phyloP scores from a whole-genome alignment of 2,888 invertebrate genomes.

The Pyrocoelia pectoralis region DNA sequence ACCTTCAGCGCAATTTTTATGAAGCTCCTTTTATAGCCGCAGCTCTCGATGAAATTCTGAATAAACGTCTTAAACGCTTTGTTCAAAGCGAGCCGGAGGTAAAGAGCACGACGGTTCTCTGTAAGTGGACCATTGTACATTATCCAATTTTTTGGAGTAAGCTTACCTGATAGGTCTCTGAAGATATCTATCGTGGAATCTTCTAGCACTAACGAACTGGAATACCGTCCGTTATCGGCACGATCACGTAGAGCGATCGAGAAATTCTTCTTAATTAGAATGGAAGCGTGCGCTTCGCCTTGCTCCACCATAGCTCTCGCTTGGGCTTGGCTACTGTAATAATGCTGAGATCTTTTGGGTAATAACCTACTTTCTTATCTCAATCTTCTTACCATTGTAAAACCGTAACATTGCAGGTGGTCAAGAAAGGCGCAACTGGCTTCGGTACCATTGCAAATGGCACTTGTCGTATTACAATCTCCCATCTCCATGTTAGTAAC shows the following conservation, averaged over 20 bases:
- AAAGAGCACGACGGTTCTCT: background rate
- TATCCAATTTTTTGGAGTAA: slow-evolving; percentile 48
- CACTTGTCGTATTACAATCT: slow-evolving; percentile 45
- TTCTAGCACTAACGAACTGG: slow-evolving; percentile 66
- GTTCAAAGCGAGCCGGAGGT: background rate
- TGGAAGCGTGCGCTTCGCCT: slow-evolving; percentile 79
- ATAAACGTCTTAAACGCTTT: background rate
- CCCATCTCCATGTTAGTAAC: slow-evolving; percentile 81
- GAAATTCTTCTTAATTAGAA: slow-evolving; percentile 80
- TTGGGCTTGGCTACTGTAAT: slow-evolving; percentile 59
- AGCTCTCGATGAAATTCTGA: too few relatives aligned
- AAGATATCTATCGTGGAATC: slow-evolving; percentile 74
- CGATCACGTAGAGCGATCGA: slow-evolving; percentile 70
- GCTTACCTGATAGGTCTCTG: slow-evolving; percentile 84
- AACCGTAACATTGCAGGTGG: slow-evolving; percentile 71
- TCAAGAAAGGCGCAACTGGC: slow-evolving; percentile 83
- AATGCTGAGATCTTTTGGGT: too few relatives aligned
- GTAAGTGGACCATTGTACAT: too few relatives aligned
- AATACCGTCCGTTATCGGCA: slow-evolving; percentile 60
- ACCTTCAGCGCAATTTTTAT: background rate
- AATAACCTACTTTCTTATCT: too few relatives aligned
- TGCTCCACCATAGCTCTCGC: slow-evolving; percentile 72
- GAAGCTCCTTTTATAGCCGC: background rate
- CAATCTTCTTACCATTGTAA: slow-evolving; percentile 64
- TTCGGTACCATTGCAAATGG: slow-evolving; percentile 67